Evolutionary conservation across 2,888 invertebrate species (phyloP), one percentile per base, ranked within the genome.

Genomic region (Tenodera sinensis): DNA sequence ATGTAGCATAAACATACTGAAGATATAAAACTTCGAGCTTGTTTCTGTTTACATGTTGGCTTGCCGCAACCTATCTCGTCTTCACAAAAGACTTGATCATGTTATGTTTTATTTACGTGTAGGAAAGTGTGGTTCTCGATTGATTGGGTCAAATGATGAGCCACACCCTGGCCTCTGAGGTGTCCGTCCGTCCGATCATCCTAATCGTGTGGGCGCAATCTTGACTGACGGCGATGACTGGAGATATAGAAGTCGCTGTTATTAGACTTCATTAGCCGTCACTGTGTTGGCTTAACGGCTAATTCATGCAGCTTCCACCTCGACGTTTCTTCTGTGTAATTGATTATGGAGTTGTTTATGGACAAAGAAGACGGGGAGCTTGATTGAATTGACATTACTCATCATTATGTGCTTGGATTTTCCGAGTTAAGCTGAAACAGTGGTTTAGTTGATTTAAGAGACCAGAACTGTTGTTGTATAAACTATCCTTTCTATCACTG

Each of bases 121-220:
- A 71, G 2, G 54, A 0, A 25, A 20, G 54, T 20, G 54, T 71
- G 8, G 20, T 71, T 71, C 4, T 28, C 85, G 71, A 85, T 85
- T 85, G 85, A 85, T 85, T 85, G 85, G 85, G 4, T 85, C 85
- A 85, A 85, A 71, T 85, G 54, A 85, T 8, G 54, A 25, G 71
- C 85, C 85, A 85, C 27, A 71, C 84, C 84, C 84, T 14, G 27
- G 28, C 28, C 8, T 84, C n/a, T 84, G 54, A 42, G 84, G 42
- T 47, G 34, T 34, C 84, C 83, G 83, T 28, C 28, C 83, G 34
- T 34, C 84, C 83, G 83, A 83, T 83, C 83, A 28, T 71, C 54
- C 25, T 34, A 47, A 42, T 8, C 15, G 42, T n/a, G 20, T 71
- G 54, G 54, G 54, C 54, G 54, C 54, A 3, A 25, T 71, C 54